Percentiles rank a stretch among this genome's conserved stretches.
Evolutionary conservation across 2,888 invertebrate species (phyloP).

Genomic region (Yponomeuta sedellus): DNA sequence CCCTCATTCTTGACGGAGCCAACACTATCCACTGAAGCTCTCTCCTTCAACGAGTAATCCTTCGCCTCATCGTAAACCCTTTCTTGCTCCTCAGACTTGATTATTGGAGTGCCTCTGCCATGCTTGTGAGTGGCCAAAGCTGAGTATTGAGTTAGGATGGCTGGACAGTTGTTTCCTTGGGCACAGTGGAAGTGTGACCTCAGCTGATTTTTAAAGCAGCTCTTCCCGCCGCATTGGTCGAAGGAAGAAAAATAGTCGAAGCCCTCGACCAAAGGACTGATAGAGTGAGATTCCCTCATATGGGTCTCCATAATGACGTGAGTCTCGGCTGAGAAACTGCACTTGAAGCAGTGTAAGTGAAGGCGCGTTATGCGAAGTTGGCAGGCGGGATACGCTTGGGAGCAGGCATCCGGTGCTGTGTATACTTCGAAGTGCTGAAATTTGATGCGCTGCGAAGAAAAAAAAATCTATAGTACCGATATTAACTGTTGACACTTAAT

Average conservation of each 20-base stretch:
- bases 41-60: conserved; percentile 70
- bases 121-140: conserved; percentile 70
- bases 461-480: neutral
- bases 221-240: conserved; percentile 69
- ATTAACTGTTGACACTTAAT: neutral
- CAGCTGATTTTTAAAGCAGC: conserved; percentile 68
- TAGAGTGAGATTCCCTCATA: conserved; percentile 90
- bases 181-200: conserved; percentile 69
- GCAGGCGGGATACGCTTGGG: conserved; percentile 82
- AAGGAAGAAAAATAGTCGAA: conserved; percentile 85
- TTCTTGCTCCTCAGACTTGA: conserved; percentile 60
- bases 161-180: conserved; percentile 67
- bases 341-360: conserved; percentile 93
- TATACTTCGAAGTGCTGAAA: conserved; percentile 79
- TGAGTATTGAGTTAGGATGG: conserved; percentile 69
- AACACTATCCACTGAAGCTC: conserved; percentile 62
- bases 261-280: conserved; percentile 87
- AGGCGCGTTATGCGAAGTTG: conserved; percentile 79
- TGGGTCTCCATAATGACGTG: conserved; percentile 88
- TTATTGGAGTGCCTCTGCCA: conserved; percentile 62
- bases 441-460: conserved; percentile 65
- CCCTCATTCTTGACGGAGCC: conserved; percentile 52
- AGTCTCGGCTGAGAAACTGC: conserved; percentile 88
- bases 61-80: conserved; percentile 66
- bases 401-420: conserved; percentile 79